Evolutionary conservation across 2,113 vertebrate species (phyloP).

Genomic region (Takifugu flavidus): DNA sequence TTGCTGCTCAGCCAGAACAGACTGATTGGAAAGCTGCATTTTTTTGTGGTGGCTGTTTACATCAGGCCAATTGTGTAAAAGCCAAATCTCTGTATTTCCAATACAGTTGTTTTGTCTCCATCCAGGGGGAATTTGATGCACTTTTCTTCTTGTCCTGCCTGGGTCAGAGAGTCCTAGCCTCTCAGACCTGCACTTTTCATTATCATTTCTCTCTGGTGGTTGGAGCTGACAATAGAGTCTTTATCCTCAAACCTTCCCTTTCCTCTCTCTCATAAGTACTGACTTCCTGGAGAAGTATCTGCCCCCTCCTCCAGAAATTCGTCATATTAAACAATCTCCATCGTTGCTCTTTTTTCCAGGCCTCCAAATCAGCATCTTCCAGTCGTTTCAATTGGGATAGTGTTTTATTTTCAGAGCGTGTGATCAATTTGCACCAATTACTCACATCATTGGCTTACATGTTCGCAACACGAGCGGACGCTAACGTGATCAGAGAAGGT

Average conservation of each 20-base stretch:
- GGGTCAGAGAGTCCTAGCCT: slow-evolving; percentile 22
- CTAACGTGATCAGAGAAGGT: background rate
- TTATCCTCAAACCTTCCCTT: slow-evolving; percentile 35
- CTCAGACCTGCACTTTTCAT: slow-evolving; percentile 20
- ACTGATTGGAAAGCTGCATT: slow-evolving; percentile 17
- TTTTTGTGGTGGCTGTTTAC: slow-evolving; percentile 9
- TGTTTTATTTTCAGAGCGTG: background rate
- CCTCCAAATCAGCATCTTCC: background rate
- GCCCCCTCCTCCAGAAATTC: slow-evolving; percentile 7
- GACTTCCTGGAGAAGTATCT: slow-evolving; percentile 40
- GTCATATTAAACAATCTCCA: slow-evolving; percentile 13
- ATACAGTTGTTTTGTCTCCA: background rate
- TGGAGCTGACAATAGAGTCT: slow-evolving; percentile 42
- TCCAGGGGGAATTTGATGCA: background rate
- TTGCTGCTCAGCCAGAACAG: background rate
- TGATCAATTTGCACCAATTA: background rate
- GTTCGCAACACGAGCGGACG: too few species aligned
- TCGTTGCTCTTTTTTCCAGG: background rate
- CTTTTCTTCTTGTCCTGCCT: slow-evolving; percentile 18
- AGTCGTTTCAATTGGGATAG: background rate
- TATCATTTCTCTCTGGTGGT: slow-evolving; percentile 12
- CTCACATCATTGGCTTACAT: background rate
- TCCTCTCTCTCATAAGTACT: slow-evolving; percentile 12
- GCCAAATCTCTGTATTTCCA: too few species aligned
- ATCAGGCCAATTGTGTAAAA: background rate